Conservation (phyloP, 2,888 invertebrate genomes). For the Adineta ricciae region DNA sequence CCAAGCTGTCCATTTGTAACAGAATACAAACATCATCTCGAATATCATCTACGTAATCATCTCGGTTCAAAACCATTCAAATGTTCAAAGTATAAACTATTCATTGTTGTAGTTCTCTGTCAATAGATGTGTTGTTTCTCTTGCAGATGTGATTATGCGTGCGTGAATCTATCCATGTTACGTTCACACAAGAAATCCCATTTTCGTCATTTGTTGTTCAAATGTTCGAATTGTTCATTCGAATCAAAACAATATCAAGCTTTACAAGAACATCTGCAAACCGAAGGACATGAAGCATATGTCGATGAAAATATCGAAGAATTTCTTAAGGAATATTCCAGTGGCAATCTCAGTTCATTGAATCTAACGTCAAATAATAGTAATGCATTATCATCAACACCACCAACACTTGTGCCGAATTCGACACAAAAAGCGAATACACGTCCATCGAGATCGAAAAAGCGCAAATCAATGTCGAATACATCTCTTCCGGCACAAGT, state of each 20-base stretch:
- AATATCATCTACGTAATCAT: slow-evolving; percentile 90
- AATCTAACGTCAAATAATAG: not conserved
- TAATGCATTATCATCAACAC: not conserved
- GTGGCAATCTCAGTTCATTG: not conserved
- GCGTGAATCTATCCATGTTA: slow-evolving; percentile 97
- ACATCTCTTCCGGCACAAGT: not conserved
- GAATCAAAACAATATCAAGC: slow-evolving; percentile 31
- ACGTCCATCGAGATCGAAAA: not conserved
- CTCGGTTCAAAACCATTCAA: slow-evolving; percentile 86
- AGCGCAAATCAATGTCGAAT: not conserved
- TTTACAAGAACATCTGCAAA: slow-evolving; percentile 28
- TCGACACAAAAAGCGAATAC: not conserved
- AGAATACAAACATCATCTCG: slow-evolving; percentile 93
- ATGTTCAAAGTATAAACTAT: slow-evolving; percentile 60
- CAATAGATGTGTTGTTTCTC: not conserved
- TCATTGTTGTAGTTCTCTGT: slow-evolving; percentile 55
- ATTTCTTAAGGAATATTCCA: slow-evolving; percentile 14
- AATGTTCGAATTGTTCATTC: slow-evolving; percentile 30
- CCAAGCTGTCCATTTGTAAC: slow-evolving; percentile 90
- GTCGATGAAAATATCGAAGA: not conserved
- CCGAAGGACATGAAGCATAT: slow-evolving; percentile 1
- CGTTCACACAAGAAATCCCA: slow-evolving; percentile 95
- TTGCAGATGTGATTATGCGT: slow-evolving; percentile 49
- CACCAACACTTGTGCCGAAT: not conserved
- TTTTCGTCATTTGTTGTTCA: slow-evolving; percentile 35